Conservation (phyloP, 2,797 vertebrate species). For the Scarus forsteni region DNA sequence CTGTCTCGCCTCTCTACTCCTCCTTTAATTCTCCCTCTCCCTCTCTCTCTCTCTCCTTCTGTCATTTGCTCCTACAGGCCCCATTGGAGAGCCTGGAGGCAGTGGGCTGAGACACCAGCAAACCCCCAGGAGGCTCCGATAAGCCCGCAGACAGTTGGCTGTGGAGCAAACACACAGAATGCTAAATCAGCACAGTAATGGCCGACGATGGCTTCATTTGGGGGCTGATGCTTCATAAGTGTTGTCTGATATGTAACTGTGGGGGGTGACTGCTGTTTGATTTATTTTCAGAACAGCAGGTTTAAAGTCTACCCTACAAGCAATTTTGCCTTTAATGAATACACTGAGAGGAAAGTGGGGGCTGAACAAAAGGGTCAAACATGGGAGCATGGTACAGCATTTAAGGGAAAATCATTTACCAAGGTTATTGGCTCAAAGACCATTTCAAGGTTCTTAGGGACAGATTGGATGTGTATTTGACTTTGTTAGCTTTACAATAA, state of each 20-base stretch:
- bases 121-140: conserved; percentile 69
- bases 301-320: no score
- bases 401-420: no score
- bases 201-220: conserved; percentile 54
- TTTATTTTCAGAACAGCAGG: neutral
- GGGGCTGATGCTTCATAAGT: conserved; percentile 16
- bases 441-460: no score
- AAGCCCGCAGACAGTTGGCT: conserved; percentile 69
- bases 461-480: no score
- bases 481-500: no score
- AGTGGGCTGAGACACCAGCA: conserved; percentile 68
- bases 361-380: no score
- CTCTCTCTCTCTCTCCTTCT: conserved; percentile 29
- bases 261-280: conserved; percentile 19
- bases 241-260: conserved; percentile 7
- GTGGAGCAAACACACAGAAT: conserved; percentile 58
- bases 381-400: no score
- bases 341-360: no score
- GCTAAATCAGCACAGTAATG: conserved; percentile 56
- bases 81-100: conserved; percentile 64
- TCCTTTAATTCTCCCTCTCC: conserved; percentile 34
- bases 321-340: no score
- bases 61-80: conserved; percentile 64
- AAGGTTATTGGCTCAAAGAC: no score
- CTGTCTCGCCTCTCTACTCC: conserved; percentile 36